Percentiles rank a stretch among this genome's conserved stretches.
These are phyloP conservation scores for Ginglymostoma cirratum DNA, from an alignment of 2,113 vertebrate species.

Conservation along the genomic window DNA sequence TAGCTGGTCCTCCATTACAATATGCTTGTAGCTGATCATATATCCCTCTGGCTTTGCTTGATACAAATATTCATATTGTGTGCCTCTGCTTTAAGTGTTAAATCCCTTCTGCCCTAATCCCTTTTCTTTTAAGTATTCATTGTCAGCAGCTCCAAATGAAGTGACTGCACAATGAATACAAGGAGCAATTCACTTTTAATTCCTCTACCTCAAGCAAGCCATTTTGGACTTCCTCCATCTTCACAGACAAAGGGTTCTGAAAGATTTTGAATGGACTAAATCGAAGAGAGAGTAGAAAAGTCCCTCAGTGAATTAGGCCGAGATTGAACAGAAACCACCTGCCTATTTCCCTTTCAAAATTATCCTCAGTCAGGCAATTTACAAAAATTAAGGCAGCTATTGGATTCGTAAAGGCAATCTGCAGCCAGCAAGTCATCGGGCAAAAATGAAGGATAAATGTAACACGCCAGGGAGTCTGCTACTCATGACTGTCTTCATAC, in stretches of 20 bases:
- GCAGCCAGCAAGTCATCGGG: not conserved
- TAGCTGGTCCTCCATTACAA: not conserved
- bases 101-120: constrained; percentile 17
- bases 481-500: not conserved
- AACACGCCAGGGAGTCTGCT: not conserved
- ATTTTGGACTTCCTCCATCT: constrained; percentile 7
- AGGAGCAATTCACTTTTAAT: not conserved
- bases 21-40: not conserved
- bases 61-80: not conserved
- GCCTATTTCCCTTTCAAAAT: constrained; percentile 29
- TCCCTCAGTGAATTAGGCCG: constrained; percentile 22
- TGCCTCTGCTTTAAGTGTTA: not conserved
- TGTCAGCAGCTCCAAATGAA: not conserved
- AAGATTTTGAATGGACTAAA: not conserved
- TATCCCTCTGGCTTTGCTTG: not conserved
- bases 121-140: constrained; percentile 28
- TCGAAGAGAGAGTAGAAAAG: not conserved
- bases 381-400: not conserved
- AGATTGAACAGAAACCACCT: constrained; percentile 14
- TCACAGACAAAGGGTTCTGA: not conserved
- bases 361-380: constrained; percentile 17
- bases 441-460: not conserved
- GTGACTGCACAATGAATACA: not conserved
- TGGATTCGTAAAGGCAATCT: not conserved
- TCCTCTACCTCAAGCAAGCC: not conserved